Percentiles rank a stretch among this genome's conserved stretches.
phyloP scores from a whole-genome alignment of 2,888 invertebrate species.

The Agonopterix alstromeriana region DNA sequence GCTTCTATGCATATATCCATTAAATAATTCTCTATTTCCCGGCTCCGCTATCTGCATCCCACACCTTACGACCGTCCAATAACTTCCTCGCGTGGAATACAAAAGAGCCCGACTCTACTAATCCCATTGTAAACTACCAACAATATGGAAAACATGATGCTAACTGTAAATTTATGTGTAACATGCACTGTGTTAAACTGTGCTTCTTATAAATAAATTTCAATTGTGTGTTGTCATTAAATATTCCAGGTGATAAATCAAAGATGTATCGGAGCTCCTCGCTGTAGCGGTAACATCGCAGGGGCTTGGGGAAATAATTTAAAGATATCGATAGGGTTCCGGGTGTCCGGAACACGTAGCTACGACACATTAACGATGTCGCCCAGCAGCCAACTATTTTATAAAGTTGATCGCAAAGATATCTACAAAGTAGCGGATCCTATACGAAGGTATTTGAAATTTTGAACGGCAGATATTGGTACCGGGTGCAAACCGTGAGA shows the following conservation, averaged over 20 bases:
- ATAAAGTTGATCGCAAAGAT: neutral
- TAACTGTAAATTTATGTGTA: slow-evolving; percentile 67
- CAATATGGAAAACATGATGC: slow-evolving; percentile 55
- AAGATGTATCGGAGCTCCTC: slow-evolving; percentile 60
- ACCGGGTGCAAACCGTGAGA: slow-evolving; percentile 39
- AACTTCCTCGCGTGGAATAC: slow-evolving; percentile 36
- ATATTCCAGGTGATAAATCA: slow-evolving; percentile 71
- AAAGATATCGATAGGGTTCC: slow-evolving; percentile 49
- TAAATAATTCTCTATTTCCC: slow-evolving; percentile 3
- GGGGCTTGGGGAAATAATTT: slow-evolving; percentile 60
- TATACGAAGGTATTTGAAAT: neutral
- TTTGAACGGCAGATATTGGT: neutral
- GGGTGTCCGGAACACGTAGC: slow-evolving; percentile 32
- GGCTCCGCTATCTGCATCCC: slow-evolving; percentile 2
- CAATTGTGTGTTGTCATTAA: slow-evolving; percentile 72
- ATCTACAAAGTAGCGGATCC: neutral
- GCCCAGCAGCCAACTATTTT: slow-evolving; percentile 14
- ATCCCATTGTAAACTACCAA: slow-evolving; percentile 45
- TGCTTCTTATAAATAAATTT: slow-evolving; percentile 67
- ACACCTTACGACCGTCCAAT: slow-evolving; percentile 11
- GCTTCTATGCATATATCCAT: neutral
- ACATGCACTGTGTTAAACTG: slow-evolving; percentile 48
- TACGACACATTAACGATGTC: slow-evolving; percentile 12
- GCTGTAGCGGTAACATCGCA: slow-evolving; percentile 59
- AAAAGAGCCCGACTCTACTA: slow-evolving; percentile 43